A percentile compares a stretch with the other conserved stretches of the same genome.
Evolutionary conservation across 2,888 invertebrate genomes (phyloP).

Genomic region (Malthinus flaveolus): DNA sequence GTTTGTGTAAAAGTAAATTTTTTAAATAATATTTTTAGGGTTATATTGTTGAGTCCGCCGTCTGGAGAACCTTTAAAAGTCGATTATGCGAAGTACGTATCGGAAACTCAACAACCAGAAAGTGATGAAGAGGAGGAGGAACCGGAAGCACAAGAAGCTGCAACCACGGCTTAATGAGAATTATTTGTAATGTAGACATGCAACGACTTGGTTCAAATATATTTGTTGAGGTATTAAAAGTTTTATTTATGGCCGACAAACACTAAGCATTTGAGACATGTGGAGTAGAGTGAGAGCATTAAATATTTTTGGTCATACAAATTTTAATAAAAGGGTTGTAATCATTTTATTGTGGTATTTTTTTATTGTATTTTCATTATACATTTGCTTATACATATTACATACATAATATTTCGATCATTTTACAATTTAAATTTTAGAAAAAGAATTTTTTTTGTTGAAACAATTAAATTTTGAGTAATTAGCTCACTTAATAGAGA

Average conservation of each 20-base stretch:
- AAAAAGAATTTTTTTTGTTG: background rate
- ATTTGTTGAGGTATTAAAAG: background rate
- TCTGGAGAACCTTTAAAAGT: conserved; percentile 70
- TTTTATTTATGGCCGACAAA: too few species aligned
- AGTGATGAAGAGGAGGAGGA: conserved; percentile 45
- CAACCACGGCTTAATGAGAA: background rate
- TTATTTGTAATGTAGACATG: background rate
- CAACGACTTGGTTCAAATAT: background rate
- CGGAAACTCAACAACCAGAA: conserved; percentile 32
- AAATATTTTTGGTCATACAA: too few species aligned
- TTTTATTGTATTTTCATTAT: conserved; percentile 21
- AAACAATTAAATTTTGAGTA: too few species aligned
- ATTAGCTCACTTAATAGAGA: too few species aligned
- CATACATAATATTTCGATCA: conserved; percentile 17
- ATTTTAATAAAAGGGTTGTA: too few species aligned
- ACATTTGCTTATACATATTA: conserved; percentile 22
- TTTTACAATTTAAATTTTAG: conserved; percentile 15
- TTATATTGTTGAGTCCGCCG: conserved; percentile 65
- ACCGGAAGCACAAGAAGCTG: conserved; percentile 38
- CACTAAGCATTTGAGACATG: too few species aligned
- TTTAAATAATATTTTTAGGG: conserved; percentile 54
- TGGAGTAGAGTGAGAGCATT: too few species aligned
- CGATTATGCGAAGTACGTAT: conserved; percentile 54
- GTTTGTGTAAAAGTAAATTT: conserved; percentile 9
- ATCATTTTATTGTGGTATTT: background rate